Percentiles rank a stretch among this genome's conserved stretches.
Conservation (phyloP, 2,113 vertebrate species). For the Hypomesus transpacificus region DNA sequence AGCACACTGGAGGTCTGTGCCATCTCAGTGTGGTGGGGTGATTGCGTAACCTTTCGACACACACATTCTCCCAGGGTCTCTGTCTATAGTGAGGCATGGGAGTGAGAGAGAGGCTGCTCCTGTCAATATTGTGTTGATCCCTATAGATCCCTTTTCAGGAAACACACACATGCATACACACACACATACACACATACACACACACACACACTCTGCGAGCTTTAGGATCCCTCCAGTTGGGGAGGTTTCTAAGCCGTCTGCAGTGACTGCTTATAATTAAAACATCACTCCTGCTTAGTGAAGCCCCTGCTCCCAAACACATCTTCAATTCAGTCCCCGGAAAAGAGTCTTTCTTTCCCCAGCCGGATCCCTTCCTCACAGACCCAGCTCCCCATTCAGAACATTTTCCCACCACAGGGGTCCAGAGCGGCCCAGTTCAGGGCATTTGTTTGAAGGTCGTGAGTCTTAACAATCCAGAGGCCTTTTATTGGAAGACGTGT, state of each 20-base stretch:
- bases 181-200: not conserved
- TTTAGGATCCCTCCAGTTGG: conserved; percentile 7
- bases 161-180: not conserved
- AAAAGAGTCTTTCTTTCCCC: conserved; percentile 46
- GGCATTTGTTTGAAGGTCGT: conserved; percentile 51
- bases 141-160: not conserved
- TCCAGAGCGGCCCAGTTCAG: conserved; percentile 46
- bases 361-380: conserved; percentile 50
- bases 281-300: conserved; percentile 42
- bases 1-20: conserved; percentile 66
- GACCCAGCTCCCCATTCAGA: conserved; percentile 57
- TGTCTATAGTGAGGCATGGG: conserved; percentile 30
- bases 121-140: conserved; percentile 16
- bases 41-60: conserved; percentile 73
- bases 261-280: conserved; percentile 27
- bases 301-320: conserved; percentile 35
- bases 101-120: conserved; percentile 5
- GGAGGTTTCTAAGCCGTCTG: conserved; percentile 4
- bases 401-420: conserved; percentile 64
- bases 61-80: conserved; percentile 55
- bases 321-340: conserved; percentile 44
- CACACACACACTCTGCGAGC: not conserved
- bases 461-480: conserved; percentile 42
- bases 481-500: conserved; percentile 39
- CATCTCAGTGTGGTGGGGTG: conserved; percentile 56